Percentiles rank a stretch among this genome's conserved stretches.
Conservation (phyloP, 2,113 vertebrate species). For the Nycticebus coucang region DNA sequence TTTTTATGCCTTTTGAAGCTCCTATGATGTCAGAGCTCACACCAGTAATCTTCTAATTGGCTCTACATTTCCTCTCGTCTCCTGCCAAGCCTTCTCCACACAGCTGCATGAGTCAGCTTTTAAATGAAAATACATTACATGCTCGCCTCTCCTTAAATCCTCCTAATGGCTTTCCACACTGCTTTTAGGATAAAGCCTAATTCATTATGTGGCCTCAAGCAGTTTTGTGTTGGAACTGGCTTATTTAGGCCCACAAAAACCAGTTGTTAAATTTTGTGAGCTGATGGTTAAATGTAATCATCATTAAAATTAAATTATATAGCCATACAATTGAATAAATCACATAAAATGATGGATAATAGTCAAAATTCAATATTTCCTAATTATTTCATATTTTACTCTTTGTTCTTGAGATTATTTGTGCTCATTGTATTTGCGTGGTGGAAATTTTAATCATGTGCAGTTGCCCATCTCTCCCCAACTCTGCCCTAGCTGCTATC, state of each 20-base stretch:
- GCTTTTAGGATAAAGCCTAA: slow-evolving; percentile 1
- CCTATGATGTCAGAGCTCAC: background rate
- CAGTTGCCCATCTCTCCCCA: background rate
- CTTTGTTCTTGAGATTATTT: background rate
- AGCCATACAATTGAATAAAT: background rate
- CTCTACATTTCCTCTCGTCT: slow-evolving; percentile 22
- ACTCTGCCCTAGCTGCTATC: background rate
- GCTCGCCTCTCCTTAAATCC: background rate
- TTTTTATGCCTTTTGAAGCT: slow-evolving; percentile 34
- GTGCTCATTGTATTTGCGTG: background rate
- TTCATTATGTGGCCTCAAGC: background rate
- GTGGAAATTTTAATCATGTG: background rate
- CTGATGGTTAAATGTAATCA: background rate
- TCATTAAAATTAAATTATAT: background rate
- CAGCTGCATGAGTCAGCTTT: slow-evolving; percentile 32
- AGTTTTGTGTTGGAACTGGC: background rate
- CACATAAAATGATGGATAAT: background rate
- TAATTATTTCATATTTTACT: background rate
- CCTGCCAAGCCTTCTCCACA: slow-evolving; percentile 3
- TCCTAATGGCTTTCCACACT: slow-evolving; percentile 13
- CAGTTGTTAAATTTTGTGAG: background rate
- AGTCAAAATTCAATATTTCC: background rate
- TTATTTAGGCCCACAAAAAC: background rate
- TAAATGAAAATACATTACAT: background rate
- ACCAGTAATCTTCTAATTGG: slow-evolving; percentile 21